Evolutionary conservation across 2,113 vertebrate genomes (phyloP), one percentile per base, ranked within the genome.

Genomic region (Peromyscus leucopus): DNA sequence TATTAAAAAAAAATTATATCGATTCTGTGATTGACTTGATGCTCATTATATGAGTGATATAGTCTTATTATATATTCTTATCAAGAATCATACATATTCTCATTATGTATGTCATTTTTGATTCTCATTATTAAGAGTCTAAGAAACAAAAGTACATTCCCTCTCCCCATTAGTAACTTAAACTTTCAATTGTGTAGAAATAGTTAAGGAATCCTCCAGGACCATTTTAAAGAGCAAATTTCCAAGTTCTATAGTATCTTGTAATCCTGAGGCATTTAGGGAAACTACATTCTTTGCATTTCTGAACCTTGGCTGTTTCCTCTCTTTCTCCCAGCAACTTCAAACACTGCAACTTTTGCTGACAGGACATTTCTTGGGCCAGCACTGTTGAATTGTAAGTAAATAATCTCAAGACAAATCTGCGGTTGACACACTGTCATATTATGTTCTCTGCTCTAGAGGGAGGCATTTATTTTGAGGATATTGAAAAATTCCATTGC

Each of bases 401-500:
- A 99, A 98, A 98, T 98, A 98, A 98, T 98, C 98, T 98, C 55
- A 0, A 98, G 98, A 98, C 97, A 98, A 98, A 98, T 98, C 98
- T 65, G 1, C 95, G 94, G 97, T 98, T 98, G 98, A 98, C 98
- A 98, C 96, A 94, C 97, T 98, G 97, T 98, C 98, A 96, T 97
- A 86, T 97, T 98, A 96, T 98, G 96, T 98, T 98, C 98, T 98
- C 98, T 98, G 97, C 98, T 98, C 98, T 98, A 97, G 92, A 97
- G 94, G 51, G 96, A 97, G 96, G 97, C 97, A 98, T 98, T 98
- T 98, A 97, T 97, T 98, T 97, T 94, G 83, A 98, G 98, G 97
- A 98, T 98, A 98, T 98, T 98, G 98, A 98, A 99, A 98, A 99
- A 98, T 98, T 99, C 98, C 98, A 98, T 86, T 97, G 98, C 93